Evolutionary conservation across 2,797 vertebrate species (phyloP), one percentile per base, ranked within the genome.

Genomic region (Alectoris magna): DNA sequence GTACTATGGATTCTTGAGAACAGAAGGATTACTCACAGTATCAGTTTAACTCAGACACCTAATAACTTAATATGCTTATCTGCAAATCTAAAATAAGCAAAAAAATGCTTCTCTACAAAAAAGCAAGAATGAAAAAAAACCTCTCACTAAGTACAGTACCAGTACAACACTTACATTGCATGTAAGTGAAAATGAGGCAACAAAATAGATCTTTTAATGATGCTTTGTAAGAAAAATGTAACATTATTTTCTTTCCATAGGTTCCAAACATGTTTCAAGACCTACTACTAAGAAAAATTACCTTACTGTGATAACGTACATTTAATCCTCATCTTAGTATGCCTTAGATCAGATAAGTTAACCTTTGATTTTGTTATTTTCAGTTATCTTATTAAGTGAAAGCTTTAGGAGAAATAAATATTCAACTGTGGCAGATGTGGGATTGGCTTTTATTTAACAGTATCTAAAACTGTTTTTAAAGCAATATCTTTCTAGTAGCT

Each of bases 171-270:
- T 96, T 96, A 94, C 94, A 91, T 90, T 23, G 48, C 73, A 94
- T 93, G 95, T 96, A 96, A 96, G 95, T 41, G 23, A 94, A 89
- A 87, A 46, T 53, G 91, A 87, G 91, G 93, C 94, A 88, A 51
- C 56, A 3, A 81, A 85, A 22, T 75, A 63, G 44, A 81, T 56
- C 36, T 88, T 90, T 94, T 91, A 90, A 93, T 87, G 31, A 85
- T 85, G 71, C 58, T 90, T 95, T 74, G 84, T 91, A 60, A 88
- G 76, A 89, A 89, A 55, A 89, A 43, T 9, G 0, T 87, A 91
- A 91, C 74, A 74, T 81, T 82, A 86, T 91, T 95, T 95, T 95
- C 67, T 93, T 94, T 82, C 83, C 90, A 92, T 82, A 96, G 93
- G 91, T 94, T 94, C 84, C 71, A 93, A 92, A 92, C 92, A 93